Evolutionary conservation across 2,888 invertebrate species (phyloP).

Genomic region (Diachrysia chrysitis): DNA sequence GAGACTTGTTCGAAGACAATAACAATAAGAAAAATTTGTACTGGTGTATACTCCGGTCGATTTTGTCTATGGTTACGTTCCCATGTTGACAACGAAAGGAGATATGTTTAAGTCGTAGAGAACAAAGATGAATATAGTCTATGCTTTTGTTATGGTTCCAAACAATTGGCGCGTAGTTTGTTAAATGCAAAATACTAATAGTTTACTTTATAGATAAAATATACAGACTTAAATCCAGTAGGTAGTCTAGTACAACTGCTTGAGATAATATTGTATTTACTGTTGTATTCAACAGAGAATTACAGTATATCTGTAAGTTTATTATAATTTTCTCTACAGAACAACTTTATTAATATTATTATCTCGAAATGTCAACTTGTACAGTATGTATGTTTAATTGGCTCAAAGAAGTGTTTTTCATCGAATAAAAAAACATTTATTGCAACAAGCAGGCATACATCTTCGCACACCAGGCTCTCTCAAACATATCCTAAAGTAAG

Average conservation of each 20-base stretch:
- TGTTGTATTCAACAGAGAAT: no score
- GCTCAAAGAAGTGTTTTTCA: no score
- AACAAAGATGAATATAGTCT: conserved; percentile 33
- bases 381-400: no score
- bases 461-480: no score
- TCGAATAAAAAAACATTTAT: no score
- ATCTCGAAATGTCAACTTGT: no score
- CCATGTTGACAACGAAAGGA: conserved; percentile 27
- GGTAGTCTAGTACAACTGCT: not conserved
- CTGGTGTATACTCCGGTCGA: conserved; percentile 29
- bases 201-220: conserved; percentile 1
- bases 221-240: not conserved
- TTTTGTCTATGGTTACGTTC: conserved; percentile 36
- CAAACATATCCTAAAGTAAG: no score
- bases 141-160: conserved; percentile 30
- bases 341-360: no score
- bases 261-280: no score
- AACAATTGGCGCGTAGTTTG: conserved; percentile 22
- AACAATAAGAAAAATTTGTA: conserved; percentile 35
- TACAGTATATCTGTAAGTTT: not conserved
- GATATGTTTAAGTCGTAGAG: conserved; percentile 38
- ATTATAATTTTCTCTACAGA: not conserved
- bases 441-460: no score
- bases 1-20: conserved; percentile 31
- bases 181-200: conserved; percentile 27